Evolutionary conservation across 2,888 invertebrate species (phyloP), one percentile per base, ranked within the genome.

Genomic region (Pachymerium ferrugineum): DNA sequence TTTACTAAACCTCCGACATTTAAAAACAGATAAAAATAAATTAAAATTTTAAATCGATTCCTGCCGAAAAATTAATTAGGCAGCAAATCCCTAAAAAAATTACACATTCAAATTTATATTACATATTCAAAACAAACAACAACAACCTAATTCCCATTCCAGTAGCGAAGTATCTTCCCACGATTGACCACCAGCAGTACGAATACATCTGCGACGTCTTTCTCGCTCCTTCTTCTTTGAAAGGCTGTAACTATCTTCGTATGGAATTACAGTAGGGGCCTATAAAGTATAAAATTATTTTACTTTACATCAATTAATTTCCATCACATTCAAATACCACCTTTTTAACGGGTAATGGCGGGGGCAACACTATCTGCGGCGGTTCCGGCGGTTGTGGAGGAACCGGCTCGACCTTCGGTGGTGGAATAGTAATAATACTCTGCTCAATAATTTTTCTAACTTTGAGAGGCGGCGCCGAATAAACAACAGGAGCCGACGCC

Each of bases 111-210:
- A n/a, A n/a, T n/a, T n/a, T n/a, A n/a, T n/a, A n/a, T n/a, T n/a
- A n/a, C n/a, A n/a, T n/a, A n/a, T n/a, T n/a, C n/a, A n/a, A n/a
- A n/a, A n/a, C n/a, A n/a, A n/a, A n/a, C n/a, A n/a, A n/a, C 8
- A 77, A 80, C 80, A 78, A 88, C 89, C 89, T 78, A 94, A 92
- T n/a, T 94, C 91, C 99, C 98, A 99, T 81, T 99, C 99, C 19
- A 89, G 84, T 73, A 99, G 83, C 0, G 96, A 93, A 25, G 88
- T 87, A 84, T 99, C 99, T 83, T 99, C 98, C 99, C 99, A 99
- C 0, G 91, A 90, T 78, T 91, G 90, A 0, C 97, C 97, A 3
- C 97, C 98, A 0, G 97, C 97, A 77, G 91, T 92, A 30, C 98
- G 86, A 71, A 97, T 88, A 75, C 93, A 89, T 85, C 93, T 90